Evolutionary conservation across 2,888 invertebrate genomes (phyloP).

Genomic region (Rhingia campestris): DNA sequence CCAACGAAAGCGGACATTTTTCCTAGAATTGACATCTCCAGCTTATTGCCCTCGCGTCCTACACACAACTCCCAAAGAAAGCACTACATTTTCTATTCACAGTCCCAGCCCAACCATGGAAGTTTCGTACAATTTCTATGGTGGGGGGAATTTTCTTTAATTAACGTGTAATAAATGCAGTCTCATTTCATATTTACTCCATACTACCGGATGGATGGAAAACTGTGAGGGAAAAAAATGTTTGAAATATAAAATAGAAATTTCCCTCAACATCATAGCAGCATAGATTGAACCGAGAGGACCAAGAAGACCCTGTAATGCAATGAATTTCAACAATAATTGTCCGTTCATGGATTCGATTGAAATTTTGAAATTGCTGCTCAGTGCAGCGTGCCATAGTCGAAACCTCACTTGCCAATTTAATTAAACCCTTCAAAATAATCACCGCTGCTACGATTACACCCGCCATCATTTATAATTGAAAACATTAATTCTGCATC

Average conservation of each 20-base stretch:
- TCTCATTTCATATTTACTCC: conserved; percentile 69
- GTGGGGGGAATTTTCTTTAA: conserved; percentile 59
- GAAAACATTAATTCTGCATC: conserved; percentile 70
- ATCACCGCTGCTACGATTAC: conserved; percentile 67
- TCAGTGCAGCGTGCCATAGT: conserved; percentile 59
- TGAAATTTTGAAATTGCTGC: conserved; percentile 71
- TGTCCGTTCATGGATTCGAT: conserved; percentile 72
- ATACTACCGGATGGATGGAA: conserved; percentile 43
- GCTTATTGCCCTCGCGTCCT: conserved; percentile 41
- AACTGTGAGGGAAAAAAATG: conserved; percentile 23
- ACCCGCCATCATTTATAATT: conserved; percentile 70
- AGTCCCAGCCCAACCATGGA: conserved; percentile 19
- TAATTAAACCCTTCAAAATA: conserved; percentile 73
- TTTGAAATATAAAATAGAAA: conserved; percentile 56
- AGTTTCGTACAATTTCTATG: conserved; percentile 54
- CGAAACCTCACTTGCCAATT: conserved; percentile 71
- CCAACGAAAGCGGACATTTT: conserved; percentile 59
- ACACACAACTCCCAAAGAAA: conserved; percentile 21
- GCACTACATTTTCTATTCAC: conserved; percentile 1
- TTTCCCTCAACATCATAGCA: conserved; percentile 1
- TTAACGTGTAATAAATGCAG: conserved; percentile 72
- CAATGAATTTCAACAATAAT: conserved; percentile 70
- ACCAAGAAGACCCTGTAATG: conserved; percentile 38
- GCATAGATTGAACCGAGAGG: conserved; percentile 20
- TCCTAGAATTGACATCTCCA: conserved; percentile 56